Evolutionary conservation across 2,888 invertebrate species (phyloP), one percentile per base, ranked within the genome.

Genomic region (Gymnoscelis rufifasciata): DNA sequence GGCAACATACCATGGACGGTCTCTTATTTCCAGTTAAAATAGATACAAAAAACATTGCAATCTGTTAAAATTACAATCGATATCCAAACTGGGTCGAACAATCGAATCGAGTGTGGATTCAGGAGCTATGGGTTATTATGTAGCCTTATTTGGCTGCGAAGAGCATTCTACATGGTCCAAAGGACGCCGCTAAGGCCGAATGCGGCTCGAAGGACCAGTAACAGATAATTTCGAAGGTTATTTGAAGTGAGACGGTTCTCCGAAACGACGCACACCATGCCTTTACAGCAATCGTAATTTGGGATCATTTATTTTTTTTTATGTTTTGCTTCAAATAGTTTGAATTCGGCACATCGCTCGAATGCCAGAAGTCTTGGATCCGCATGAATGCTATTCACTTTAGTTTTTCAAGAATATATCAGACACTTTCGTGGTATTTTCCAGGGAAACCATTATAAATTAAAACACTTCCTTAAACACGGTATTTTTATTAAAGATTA

Each of bases 151-250:
- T 68, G 87, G 87, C 56, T 53, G 62, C 60, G 53, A 60, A 59
- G 65, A 70, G 64, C 78, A 81, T 83, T 83, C 80, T 71, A 68
- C 63, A 64, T 62, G 62, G 68, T 53, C 70, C 66, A 84, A 83
- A 86, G 86, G 84, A 83, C 83, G 72, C 84, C 87, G 87, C 81
- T 68, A 76, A 82, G 80, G 83, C 74, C 83, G 74, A 55, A 51
- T 49, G 43, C 33, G 43, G 47, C 33, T 27, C 38, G 31, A 38
- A 35, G 38, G 15, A 62, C 69, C 78, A 78, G 77, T 78, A 78
- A 66, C 66, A 69, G 64, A 72, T 68, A 66, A 68, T 54, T 70
- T 69, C 68, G 66, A 66, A 52, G 68, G 73, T 74, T 82, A 81
- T 83, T 82, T 82, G 76, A 78, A 67, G 74, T 78, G 27, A 48